Evolutionary conservation across 2,888 invertebrate genomes (phyloP).

Genomic region (Myopa testacea): DNA sequence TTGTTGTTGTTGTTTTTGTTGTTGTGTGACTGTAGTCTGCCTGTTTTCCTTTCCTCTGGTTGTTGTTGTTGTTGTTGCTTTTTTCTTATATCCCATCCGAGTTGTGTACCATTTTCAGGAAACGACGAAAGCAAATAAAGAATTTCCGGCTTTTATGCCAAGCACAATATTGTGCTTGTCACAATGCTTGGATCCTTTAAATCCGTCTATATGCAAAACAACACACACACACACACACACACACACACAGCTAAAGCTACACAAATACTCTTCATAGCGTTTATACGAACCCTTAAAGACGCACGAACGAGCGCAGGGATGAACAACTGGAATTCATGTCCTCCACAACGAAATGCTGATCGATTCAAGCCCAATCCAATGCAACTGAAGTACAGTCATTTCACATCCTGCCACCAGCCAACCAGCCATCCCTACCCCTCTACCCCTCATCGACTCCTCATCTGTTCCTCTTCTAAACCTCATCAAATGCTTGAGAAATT

Average conservation of each 20-base stretch:
- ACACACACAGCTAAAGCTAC: not conserved
- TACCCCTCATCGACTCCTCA: not conserved
- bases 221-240: constrained; percentile 2
- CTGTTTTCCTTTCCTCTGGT: not conserved
- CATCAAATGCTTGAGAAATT: no score
- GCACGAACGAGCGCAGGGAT: not conserved
- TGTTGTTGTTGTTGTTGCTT: constrained; percentile 16
- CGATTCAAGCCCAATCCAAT: constrained; percentile 54
- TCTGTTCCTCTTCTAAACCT: not conserved
- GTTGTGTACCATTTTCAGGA: constrained; percentile 22
- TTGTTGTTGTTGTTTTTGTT: not conserved
- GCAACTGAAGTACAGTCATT: not conserved
- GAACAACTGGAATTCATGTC: not conserved
- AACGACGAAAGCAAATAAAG: constrained; percentile 30
- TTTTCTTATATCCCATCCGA: not conserved
- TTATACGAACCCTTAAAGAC: not conserved
- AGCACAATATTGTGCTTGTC: constrained; percentile 27
- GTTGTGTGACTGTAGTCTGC: not conserved
- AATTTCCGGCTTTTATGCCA: constrained; percentile 35
- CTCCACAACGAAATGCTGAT: constrained; percentile 55
- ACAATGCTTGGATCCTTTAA: constrained; percentile 20
- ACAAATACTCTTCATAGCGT: not conserved
- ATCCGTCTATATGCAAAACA: not conserved
- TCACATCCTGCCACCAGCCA: not conserved
- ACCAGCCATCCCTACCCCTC: not conserved